A percentile compares a stretch with the other conserved stretches of the same genome.
Conservation (phyloP, 30 jellyfish, hydroid and myxozoan genomes). For the Turritopsis rubra region DNA sequence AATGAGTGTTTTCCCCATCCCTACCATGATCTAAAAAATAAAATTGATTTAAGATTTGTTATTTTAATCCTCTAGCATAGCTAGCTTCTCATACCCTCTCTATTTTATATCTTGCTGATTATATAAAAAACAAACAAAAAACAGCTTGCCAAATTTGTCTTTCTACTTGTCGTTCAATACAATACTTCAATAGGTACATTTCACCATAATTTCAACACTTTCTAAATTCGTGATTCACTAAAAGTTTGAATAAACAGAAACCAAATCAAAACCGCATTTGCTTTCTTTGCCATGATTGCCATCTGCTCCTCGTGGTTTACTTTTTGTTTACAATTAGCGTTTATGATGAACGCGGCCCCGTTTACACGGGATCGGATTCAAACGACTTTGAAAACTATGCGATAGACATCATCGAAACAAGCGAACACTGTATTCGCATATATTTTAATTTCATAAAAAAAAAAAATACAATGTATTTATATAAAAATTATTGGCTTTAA, state of each 20-base stretch:
- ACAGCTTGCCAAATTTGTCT: neutral
- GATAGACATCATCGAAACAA: neutral
- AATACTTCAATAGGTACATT: neutral
- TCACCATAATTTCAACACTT: neutral
- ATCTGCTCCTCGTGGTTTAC: neutral
- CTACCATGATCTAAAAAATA: neutral
- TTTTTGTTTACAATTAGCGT: neutral
- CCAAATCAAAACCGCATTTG: neutral
- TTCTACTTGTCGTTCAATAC: too few relatives aligned
- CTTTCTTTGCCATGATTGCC: neutral
- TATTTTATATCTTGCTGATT: too few relatives aligned
- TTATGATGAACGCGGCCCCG: neutral
- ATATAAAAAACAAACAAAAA: too few relatives aligned
- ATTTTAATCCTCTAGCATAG: too few relatives aligned
- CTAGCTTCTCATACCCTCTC: too few relatives aligned
- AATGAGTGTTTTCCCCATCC: neutral
- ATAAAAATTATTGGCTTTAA: too few relatives aligned
- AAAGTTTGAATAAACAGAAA: neutral
- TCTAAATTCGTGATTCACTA: neutral
- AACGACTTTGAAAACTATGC: neutral
- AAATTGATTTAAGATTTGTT: too few relatives aligned
- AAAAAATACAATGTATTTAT: too few relatives aligned
- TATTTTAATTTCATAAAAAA: too few relatives aligned
- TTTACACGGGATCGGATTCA: neutral
- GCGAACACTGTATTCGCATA: too few relatives aligned